These are phyloP conservation scores for Aspiorhynchus laticeps DNA, from an alignment of 2,113 vertebrate species.

Conservation along the genomic window DNA sequence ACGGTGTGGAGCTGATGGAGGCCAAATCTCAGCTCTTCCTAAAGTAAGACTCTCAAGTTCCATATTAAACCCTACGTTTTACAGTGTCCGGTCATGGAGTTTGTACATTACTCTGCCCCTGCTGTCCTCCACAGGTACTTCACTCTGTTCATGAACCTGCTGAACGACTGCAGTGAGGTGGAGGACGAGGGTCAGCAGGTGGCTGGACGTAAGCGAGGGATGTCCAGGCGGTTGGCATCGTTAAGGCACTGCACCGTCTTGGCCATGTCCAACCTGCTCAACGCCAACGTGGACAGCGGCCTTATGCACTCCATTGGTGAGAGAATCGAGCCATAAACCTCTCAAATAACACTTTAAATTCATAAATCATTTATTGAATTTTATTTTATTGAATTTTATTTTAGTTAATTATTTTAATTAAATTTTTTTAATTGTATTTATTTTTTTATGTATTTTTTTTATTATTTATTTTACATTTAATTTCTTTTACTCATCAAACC, in stretches of 20 bases:
- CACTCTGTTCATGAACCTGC: constrained; percentile 96
- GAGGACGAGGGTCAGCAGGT: constrained; percentile 89
- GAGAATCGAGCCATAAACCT: neutral
- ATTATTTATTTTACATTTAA: neutral
- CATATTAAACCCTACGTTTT: neutral
- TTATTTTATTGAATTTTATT: neutral
- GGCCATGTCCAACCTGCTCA: constrained; percentile 97
- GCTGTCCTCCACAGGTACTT: constrained; percentile 82
- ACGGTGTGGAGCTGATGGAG: constrained; percentile 97
- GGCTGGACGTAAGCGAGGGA: constrained; percentile 90
- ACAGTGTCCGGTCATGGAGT: neutral
- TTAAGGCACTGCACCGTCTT: constrained; percentile 94
- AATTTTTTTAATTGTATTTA: neutral
- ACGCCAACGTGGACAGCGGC: constrained; percentile 96
- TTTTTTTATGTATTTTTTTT: neutral
- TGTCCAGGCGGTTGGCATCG: constrained; percentile 91
- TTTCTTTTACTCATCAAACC: neutral
- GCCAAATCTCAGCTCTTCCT: constrained; percentile 97
- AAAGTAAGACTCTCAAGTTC: constrained; percentile 81
- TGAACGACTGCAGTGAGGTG: constrained; percentile 97
- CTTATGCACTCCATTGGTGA: constrained; percentile 98
- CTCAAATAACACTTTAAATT: neutral
- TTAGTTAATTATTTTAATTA: neutral
- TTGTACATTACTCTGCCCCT: neutral
- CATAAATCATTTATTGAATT: neutral